Percentiles rank a stretch among this genome's conserved stretches.
phyloP scores from a whole-genome alignment of 2,888 invertebrate species.

The Thymelicus lineola region DNA sequence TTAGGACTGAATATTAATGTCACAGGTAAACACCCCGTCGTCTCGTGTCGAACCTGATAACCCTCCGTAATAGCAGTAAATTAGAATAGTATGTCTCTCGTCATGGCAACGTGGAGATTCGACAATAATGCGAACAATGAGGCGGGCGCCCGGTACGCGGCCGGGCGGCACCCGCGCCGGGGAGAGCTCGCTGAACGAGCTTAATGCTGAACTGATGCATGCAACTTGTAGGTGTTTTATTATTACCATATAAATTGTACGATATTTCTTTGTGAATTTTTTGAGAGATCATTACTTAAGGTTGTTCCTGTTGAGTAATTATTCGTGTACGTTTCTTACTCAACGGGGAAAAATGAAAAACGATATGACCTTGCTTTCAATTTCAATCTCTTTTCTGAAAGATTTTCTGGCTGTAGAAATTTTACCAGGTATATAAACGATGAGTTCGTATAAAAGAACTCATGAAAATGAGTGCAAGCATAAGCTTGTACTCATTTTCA shows the following conservation, averaged over 20 bases:
- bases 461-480: too few relatives aligned
- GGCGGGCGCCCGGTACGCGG: background rate
- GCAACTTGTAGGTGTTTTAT: constrained; percentile 10
- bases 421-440: too few relatives aligned
- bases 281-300: too few relatives aligned
- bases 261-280: background rate
- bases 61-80: constrained; percentile 37
- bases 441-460: too few relatives aligned
- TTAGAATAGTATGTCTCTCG: constrained; percentile 52
- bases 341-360: too few relatives aligned
- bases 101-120: constrained; percentile 63
- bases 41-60: constrained; percentile 42
- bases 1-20: constrained; percentile 35
- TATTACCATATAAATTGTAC: background rate
- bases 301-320: too few relatives aligned
- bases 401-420: too few relatives aligned
- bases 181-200: constrained; percentile 23
- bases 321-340: too few relatives aligned
- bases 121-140: constrained; percentile 46
- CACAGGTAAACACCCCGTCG: constrained; percentile 41
- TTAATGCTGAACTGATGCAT: constrained; percentile 4
- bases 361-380: too few relatives aligned
- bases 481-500: too few relatives aligned
- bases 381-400: too few relatives aligned
- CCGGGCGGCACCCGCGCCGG: background rate